A percentile compares a stretch with the other conserved stretches of the same genome.
Evolutionary conservation across 2,888 invertebrate species (phyloP).

Genomic region (Ischnus inquisitorius): DNA sequence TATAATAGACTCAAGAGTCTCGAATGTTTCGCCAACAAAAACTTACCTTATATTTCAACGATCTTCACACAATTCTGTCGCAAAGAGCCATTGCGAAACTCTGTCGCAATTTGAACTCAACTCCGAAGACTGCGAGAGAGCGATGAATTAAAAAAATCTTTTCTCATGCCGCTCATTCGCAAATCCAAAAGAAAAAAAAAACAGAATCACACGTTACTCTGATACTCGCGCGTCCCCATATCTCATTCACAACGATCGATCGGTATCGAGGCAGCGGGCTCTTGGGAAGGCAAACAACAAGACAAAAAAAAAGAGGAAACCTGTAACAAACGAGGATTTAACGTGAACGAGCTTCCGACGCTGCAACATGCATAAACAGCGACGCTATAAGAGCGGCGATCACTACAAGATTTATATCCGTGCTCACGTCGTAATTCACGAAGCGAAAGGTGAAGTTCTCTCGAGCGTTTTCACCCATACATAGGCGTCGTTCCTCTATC

Average conservation of each 20-base stretch:
- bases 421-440: conserved; percentile 58
- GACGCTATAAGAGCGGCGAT: conserved; percentile 26
- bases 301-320: neutral
- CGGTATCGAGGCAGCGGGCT: too few species aligned
- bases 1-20: neutral
- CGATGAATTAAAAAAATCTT: neutral
- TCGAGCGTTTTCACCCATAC: conserved; percentile 5
- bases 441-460: conserved; percentile 55
- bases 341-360: neutral
- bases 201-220: too few species aligned
- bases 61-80: neutral
- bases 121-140: neutral
- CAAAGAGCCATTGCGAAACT: neutral
- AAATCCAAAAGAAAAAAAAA: too few species aligned
- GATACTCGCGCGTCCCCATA: too few species aligned
- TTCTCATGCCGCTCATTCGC: too few species aligned
- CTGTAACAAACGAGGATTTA: neutral
- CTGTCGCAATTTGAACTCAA: neutral
- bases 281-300: too few species aligned
- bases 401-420: conserved; percentile 56
- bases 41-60: neutral
- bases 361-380: conserved; percentile 1
- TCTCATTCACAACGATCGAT: too few species aligned
- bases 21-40: neutral
- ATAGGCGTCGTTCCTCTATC: conserved; percentile 35